These are phyloP conservation scores for Drosophila nigrodunni DNA, from an alignment of 1,140 invertebrate genomes.

Conservation along the genomic window DNA sequence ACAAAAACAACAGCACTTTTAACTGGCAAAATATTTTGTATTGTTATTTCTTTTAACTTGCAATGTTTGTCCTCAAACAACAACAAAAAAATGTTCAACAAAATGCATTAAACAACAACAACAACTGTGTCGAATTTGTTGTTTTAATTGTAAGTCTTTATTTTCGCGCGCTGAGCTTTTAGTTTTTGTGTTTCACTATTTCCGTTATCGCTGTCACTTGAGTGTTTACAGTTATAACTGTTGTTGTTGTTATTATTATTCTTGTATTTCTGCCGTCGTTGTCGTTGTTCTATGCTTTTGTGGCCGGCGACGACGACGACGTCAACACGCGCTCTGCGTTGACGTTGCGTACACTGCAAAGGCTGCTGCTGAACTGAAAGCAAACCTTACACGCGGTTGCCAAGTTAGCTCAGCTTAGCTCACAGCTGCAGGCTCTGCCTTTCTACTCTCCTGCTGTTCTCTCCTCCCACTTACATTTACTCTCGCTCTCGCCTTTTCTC, in stretches of 20 bases:
- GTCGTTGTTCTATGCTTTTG: slow-evolving; percentile 36
- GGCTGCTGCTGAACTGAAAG: slow-evolving; percentile 75
- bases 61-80: slow-evolving; percentile 3
- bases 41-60: slow-evolving; percentile 11
- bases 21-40: slow-evolving; percentile 3
- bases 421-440: slow-evolving; percentile 25
- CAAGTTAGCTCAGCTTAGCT: slow-evolving; percentile 58
- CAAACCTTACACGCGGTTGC: slow-evolving; percentile 48
- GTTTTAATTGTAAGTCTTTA: slow-evolving; percentile 19
- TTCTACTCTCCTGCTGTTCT: slow-evolving; percentile 9
- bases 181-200: slow-evolving; percentile 21
- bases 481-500: neutral
- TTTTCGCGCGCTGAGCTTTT: slow-evolving; percentile 33
- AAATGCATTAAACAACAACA: slow-evolving; percentile 21
- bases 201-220: slow-evolving; percentile 19
- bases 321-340: slow-evolving; percentile 59
- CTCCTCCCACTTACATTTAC: neutral
- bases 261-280: slow-evolving; percentile 39
- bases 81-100: slow-evolving; percentile 31
- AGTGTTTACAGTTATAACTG: too few species aligned
- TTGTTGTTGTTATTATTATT: slow-evolving; percentile 19
- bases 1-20: slow-evolving; percentile 22
- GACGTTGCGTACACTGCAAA: slow-evolving; percentile 62
- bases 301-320: slow-evolving; percentile 54
- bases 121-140: slow-evolving; percentile 7